A percentile compares a stretch with the other conserved stretches of the same genome.
These are phyloP conservation scores for Trematomus bernacchii DNA, from an alignment of 2,797 vertebrate species.

Conservation along the genomic window DNA sequence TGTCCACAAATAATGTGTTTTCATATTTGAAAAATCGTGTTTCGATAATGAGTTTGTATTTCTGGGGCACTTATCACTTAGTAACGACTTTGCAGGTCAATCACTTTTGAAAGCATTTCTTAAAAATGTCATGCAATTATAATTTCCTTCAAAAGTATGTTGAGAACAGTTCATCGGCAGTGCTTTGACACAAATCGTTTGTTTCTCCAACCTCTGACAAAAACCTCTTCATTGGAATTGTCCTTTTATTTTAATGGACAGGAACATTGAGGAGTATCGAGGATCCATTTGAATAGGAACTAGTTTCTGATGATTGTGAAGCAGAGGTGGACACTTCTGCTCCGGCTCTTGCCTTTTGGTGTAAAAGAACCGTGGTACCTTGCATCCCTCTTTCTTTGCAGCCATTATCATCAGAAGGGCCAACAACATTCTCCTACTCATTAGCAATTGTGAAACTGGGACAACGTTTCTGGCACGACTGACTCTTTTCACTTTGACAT, in stretches of 20 bases:
- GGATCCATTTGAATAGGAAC: neutral
- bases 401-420: too few relatives aligned
- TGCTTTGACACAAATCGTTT: neutral
- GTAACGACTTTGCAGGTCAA: constrained; percentile 13
- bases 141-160: constrained; percentile 16
- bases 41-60: constrained; percentile 25
- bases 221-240: neutral
- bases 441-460: neutral
- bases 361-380: too few relatives aligned
- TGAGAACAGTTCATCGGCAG: neutral
- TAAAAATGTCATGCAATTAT: constrained; percentile 38
- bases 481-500: neutral
- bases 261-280: neutral
- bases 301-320: too few relatives aligned
- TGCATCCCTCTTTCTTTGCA: too few relatives aligned
- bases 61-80: constrained; percentile 4
- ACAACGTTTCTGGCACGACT: neutral
- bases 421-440: too few relatives aligned
- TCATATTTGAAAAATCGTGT: constrained; percentile 10
- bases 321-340: too few relatives aligned
- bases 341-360: too few relatives aligned
- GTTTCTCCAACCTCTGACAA: neutral
- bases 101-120: constrained; percentile 25
- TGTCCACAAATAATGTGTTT: constrained; percentile 12
- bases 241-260: neutral